phyloP scores from a whole-genome alignment of 2,888 invertebrate species.

The Pseudoips prasinana region DNA sequence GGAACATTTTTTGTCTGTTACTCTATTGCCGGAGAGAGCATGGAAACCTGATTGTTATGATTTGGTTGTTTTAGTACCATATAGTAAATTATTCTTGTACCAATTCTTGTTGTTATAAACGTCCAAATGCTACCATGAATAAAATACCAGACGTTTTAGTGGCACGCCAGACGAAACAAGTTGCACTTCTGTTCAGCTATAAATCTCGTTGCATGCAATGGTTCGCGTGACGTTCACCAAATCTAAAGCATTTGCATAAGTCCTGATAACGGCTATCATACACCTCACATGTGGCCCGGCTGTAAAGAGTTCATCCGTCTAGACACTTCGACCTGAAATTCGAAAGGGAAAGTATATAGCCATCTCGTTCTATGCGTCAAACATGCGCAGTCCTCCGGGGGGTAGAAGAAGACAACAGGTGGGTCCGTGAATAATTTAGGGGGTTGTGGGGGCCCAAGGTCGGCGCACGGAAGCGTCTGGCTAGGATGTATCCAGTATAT shows the following conservation, averaged over 20 bases:
- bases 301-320: conserved; percentile 78
- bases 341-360: conserved; percentile 50
- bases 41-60: no score
- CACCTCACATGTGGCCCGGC: conserved; percentile 52
- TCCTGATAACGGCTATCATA: conserved; percentile 40
- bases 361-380: conserved; percentile 62
- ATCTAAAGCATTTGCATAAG: conserved; percentile 51
- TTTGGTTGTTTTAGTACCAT: no score
- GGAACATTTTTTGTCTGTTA: no score
- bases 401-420: conserved; percentile 66
- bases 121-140: no score
- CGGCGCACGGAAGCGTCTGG: conserved; percentile 78
- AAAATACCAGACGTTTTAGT: no score
- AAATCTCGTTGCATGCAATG: conserved; percentile 21
- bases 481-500: conserved; percentile 62
- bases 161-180: no score
- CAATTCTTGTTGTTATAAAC: no score
- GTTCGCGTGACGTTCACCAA: conserved; percentile 33
- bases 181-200: no score
- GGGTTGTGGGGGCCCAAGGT: conserved; percentile 63
- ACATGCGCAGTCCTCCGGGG: conserved; percentile 65
- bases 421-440: conserved; percentile 51
- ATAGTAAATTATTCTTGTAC: no score
- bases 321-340: conserved; percentile 75
- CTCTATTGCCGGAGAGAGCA: no score